These are phyloP conservation scores for Zaprionus davidi DNA, from an alignment of 1,140 invertebrate genomes.

Conservation along the genomic window DNA sequence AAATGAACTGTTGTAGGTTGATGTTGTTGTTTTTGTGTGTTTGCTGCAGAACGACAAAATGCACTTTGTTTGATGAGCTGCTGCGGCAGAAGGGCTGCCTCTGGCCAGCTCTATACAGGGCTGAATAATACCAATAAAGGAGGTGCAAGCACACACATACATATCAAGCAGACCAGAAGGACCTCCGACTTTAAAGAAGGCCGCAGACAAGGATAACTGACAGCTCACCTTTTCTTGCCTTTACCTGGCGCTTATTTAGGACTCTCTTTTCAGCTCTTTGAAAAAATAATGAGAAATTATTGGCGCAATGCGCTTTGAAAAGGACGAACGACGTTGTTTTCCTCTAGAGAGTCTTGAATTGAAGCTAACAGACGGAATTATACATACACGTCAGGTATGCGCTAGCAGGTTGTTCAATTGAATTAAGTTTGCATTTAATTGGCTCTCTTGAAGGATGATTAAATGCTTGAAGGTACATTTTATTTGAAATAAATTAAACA, in stretches of 20 bases:
- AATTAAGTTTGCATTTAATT: slow-evolving; percentile 15
- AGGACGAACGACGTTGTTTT: not conserved
- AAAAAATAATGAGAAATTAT: slow-evolving; percentile 56
- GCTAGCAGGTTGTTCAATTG: not conserved
- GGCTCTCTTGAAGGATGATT: not conserved
- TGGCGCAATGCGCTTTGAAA: slow-evolving; percentile 45
- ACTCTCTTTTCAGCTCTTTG: slow-evolving; percentile 29
- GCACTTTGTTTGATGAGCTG: slow-evolving; percentile 60
- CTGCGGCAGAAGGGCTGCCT: not conserved
- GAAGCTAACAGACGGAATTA: slow-evolving; percentile 8
- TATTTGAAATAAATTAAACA: not conserved
- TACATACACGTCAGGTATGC: slow-evolving; percentile 28
- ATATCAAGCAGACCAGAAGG: not conserved
- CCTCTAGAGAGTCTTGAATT: not conserved
- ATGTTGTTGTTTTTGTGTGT: slow-evolving; percentile 20
- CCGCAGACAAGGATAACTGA: slow-evolving; percentile 29
- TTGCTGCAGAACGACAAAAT: slow-evolving; percentile 48
- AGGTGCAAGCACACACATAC: slow-evolving; percentile 8
- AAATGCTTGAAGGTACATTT: not conserved
- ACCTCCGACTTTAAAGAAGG: slow-evolving; percentile 13
- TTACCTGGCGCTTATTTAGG: not conserved
- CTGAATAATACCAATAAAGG: slow-evolving; percentile 24
- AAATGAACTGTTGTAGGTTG: slow-evolving; percentile 3
- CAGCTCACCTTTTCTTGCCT: slow-evolving; percentile 7
- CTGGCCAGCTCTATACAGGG: not conserved